Conservation (phyloP, 2,797 vertebrate genomes). For the Huso huso region DNA sequence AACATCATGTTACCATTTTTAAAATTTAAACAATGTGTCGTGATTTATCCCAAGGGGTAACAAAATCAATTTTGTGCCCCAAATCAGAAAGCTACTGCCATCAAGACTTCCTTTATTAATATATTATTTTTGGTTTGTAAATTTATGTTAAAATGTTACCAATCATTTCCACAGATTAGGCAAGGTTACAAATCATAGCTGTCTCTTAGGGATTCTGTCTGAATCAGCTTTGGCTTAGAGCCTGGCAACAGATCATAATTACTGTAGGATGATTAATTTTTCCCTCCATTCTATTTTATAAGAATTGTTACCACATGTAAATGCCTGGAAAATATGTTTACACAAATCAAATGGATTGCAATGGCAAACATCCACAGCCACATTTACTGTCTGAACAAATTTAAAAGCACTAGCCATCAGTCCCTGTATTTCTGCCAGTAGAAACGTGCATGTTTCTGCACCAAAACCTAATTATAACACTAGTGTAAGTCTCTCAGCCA, state of each 20-base stretch:
- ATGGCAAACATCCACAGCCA: constrained; percentile 28
- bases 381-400: constrained; percentile 15
- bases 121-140: neutral
- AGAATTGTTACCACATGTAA: constrained; percentile 48
- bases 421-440: constrained; percentile 27
- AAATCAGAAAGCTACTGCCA: no score
- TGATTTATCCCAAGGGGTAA: no score
- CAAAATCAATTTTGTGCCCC: no score
- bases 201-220: constrained; percentile 23
- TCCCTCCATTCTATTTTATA: constrained; percentile 39
- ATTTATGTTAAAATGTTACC: neutral
- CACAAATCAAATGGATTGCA: constrained; percentile 27
- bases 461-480: constrained; percentile 34
- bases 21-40: no score
- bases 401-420: constrained; percentile 28
- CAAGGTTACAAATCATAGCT: constrained; percentile 25
- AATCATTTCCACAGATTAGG: constrained; percentile 18
- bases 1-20: no score
- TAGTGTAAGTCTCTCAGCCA: constrained; percentile 27
- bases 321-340: constrained; percentile 33
- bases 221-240: constrained; percentile 23
- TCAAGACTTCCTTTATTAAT: neutral
- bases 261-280: constrained; percentile 40
- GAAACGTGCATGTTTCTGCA: constrained; percentile 34
- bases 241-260: constrained; percentile 33